phyloP scores from a whole-genome alignment of 2,888 invertebrate genomes.

The Drosophila testacea region DNA sequence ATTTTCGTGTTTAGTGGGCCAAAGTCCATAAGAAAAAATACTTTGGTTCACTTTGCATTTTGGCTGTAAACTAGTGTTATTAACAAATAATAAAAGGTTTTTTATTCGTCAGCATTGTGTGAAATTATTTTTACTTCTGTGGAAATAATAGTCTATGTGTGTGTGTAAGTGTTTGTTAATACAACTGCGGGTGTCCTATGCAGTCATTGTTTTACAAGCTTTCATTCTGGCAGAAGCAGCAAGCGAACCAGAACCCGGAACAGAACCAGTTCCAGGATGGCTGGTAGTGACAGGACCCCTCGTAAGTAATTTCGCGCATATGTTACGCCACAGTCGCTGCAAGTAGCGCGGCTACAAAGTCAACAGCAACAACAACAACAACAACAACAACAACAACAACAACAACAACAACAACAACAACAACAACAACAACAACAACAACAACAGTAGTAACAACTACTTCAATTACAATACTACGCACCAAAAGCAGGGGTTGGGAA shows the following conservation, averaged over 20 bases:
- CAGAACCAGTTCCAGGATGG: conserved; percentile 22
- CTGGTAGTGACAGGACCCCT: conserved; percentile 52
- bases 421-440: conserved; percentile 11
- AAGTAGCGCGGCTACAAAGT: conserved; percentile 25
- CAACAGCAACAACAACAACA: too few species aligned
- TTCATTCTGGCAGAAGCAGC: conserved; percentile 27
- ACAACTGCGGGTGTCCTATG: conserved; percentile 63
- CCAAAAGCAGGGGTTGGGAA: not conserved
- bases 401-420: conserved; percentile 21
- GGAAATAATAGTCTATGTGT: conserved; percentile 7
- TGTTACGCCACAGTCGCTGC: conserved; percentile 65
- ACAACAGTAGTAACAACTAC: conserved; percentile 35
- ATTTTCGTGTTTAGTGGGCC: too few species aligned
- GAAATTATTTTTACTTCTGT: conserved; percentile 45
- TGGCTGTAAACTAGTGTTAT: too few species aligned
- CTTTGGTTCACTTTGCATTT: too few species aligned
- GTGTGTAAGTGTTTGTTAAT: conserved; percentile 50
- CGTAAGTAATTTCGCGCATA: conserved; percentile 81
- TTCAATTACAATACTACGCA: conserved; percentile 42
- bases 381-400: not conserved
- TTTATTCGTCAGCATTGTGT: conserved; percentile 32
- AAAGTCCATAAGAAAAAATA: too few species aligned
- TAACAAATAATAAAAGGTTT: conserved; percentile 30
- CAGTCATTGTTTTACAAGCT: conserved; percentile 66
- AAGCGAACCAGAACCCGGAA: conserved; percentile 38